phyloP scores from a whole-genome alignment of 2,888 invertebrate species.

The Perizoma flavofasciatum region DNA sequence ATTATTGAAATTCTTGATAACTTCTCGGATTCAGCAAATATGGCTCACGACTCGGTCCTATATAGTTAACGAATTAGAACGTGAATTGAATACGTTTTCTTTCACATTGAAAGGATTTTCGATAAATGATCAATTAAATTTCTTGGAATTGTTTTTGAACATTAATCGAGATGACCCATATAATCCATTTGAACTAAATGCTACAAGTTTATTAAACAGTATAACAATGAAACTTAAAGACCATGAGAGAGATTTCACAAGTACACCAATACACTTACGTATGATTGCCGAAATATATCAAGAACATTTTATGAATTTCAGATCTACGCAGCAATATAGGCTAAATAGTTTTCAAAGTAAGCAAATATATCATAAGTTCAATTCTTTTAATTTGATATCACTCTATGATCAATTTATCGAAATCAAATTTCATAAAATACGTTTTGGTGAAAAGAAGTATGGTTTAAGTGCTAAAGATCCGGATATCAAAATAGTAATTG shows the following conservation, averaged over 20 bases:
- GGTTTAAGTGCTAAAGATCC: slow-evolving; percentile 33
- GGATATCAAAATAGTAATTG: slow-evolving; percentile 31
- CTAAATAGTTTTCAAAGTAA: no score
- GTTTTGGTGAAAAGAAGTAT: slow-evolving; percentile 38
- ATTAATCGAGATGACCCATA: no score
- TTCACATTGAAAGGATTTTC: slow-evolving; percentile 32
- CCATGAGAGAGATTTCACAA: slow-evolving; percentile 27
- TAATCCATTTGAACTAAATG: no score
- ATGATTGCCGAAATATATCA: slow-evolving; percentile 38
- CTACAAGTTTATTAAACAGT: slow-evolving; percentile 3
- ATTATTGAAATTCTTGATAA: slow-evolving; percentile 28
- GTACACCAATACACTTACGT: slow-evolving; percentile 37
- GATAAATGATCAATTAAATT: slow-evolving; percentile 24
- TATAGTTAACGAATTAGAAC: slow-evolving; percentile 35
- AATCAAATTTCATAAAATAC: slow-evolving; percentile 36
- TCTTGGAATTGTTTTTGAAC: no score
- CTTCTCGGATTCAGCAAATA: slow-evolving; percentile 9
- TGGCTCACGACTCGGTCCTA: slow-evolving; percentile 41
- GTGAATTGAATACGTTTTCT: slow-evolving; percentile 35
- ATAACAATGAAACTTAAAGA: slow-evolving; percentile 17
- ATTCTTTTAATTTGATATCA: slow-evolving; percentile 14
- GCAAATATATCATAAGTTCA: no score
- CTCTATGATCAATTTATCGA: slow-evolving; percentile 35
- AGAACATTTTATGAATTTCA: slow-evolving; percentile 21
- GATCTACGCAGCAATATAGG: no score